Conservation (phyloP, 2,113 vertebrate species). For the Nothobranchius furzeri region DNA sequence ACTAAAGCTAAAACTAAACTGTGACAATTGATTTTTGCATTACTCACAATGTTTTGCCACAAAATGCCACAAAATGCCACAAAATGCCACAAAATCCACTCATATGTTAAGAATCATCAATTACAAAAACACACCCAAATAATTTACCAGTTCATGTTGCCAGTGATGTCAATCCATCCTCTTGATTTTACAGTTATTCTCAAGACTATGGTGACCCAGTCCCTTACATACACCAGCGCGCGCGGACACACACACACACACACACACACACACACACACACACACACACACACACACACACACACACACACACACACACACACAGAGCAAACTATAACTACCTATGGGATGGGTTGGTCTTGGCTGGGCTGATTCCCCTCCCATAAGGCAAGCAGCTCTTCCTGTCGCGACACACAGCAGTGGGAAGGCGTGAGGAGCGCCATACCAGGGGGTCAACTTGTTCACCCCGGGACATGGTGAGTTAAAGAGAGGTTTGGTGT, state of each 20-base stretch:
- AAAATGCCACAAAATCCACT: no score
- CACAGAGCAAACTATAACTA: slow-evolving; percentile 45
- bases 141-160: slow-evolving; percentile 64
- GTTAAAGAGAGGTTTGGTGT: slow-evolving; percentile 58
- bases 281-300: slow-evolving; percentile 14
- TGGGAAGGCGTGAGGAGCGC: slow-evolving; percentile 68
- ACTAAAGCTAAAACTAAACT: no score
- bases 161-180: slow-evolving; percentile 35
- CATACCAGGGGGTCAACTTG: slow-evolving; percentile 60
- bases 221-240: background rate
- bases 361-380: slow-evolving; percentile 47
- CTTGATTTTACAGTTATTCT: slow-evolving; percentile 1
- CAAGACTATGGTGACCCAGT: slow-evolving; percentile 6
- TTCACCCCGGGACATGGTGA: slow-evolving; percentile 70
- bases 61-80: no score
- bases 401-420: slow-evolving; percentile 67
- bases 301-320: slow-evolving; percentile 15
- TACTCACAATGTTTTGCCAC: no score
- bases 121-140: slow-evolving; percentile 3
- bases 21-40: no score
- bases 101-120: background rate
- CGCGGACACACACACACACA: slow-evolving; percentile 10
- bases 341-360: slow-evolving; percentile 66
- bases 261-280: slow-evolving; percentile 10
- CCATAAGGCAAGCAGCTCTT: slow-evolving; percentile 68